Evolutionary conservation across 2,888 invertebrate genomes (phyloP), one percentile per base, ranked within the genome.

Genomic region (Oeneis ivallda): DNA sequence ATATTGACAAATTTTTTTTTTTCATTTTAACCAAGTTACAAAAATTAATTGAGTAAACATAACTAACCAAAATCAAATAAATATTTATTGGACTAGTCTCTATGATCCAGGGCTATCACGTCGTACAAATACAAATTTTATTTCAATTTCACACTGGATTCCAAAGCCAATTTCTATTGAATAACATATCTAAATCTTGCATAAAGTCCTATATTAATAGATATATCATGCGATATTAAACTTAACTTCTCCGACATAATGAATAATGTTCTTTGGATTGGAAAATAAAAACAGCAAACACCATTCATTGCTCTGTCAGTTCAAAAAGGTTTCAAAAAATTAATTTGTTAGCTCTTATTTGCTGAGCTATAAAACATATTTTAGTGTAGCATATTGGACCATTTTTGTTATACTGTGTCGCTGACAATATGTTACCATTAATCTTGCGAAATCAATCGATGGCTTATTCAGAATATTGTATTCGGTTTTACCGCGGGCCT

Each of bases 371-470:
- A 89, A 82, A 85, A 85, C 72, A 79, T 82, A 85, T 79, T 86
- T 89, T 84, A 80, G 83, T 82, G 79, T 79, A 80, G 84, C 84
- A 79, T 79, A 77, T 66, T 66, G 74, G 72, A 77, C 78, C 79
- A 79, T 80, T 82, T 79, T 83, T 86, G 86, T 84, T 88, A 86
- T 85, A 86, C 86, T 77, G 83, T 89, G 90, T 81, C 84, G 86
- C 89, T 91, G 89, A 92, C 91, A 92, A 92, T 91, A 86, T 89
- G 83, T 78, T 78, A 87, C 87, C 91, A 92, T 92, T 92, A 91
- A 92, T 92, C 92, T 92, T 92, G 82, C 82, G 83, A 90, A 92
- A 92, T 92, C 92, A 92, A 92, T 92, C 92, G 91, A 92, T 92
- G 89, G 91, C 88, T 89, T 90, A 90, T 89, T 92, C 89, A 87